Conservation (phyloP, 2,797 vertebrate species). For the Melanogrammus aeglefinus region DNA sequence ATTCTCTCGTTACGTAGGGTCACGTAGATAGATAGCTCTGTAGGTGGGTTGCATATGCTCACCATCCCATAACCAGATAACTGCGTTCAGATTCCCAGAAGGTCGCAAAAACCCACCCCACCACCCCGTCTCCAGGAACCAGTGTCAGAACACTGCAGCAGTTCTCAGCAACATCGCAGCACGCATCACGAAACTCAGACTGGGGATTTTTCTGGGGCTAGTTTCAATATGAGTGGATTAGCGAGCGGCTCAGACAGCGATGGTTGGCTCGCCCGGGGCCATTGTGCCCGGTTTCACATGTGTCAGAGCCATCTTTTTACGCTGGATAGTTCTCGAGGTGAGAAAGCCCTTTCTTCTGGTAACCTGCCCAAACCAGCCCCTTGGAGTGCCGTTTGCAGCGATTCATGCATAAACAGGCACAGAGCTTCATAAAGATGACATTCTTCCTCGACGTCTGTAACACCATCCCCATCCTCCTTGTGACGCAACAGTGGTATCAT, state of each 20-base stretch:
- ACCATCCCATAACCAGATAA: not conserved
- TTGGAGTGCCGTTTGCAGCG: not conserved
- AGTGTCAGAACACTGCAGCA: not conserved
- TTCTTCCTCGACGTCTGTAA: not conserved
- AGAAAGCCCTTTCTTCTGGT: slow-evolving; percentile 26
- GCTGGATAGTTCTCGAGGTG: slow-evolving; percentile 25
- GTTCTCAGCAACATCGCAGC: not conserved
- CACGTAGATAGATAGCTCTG: not conserved
- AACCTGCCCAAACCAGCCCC: slow-evolving; percentile 3
- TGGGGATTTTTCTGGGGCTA: slow-evolving; percentile 5
- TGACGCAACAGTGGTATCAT: not conserved
- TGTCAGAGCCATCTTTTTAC: slow-evolving; percentile 29
- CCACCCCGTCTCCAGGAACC: not conserved
- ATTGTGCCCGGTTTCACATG: slow-evolving; percentile 13
- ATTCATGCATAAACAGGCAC: not conserved
- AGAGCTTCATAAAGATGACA: not conserved
- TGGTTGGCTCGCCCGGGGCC: slow-evolving; percentile 14
- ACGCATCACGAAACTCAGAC: not conserved
- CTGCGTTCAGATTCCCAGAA: not conserved
- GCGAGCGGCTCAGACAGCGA: slow-evolving; percentile 26
- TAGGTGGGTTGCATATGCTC: not conserved
- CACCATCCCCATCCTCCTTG: not conserved
- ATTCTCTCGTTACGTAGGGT: not conserved
- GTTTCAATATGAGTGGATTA: slow-evolving; percentile 29
- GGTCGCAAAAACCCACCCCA: not conserved